A percentile compares a stretch with the other conserved stretches of the same genome.
Conservation (phyloP, 1,140 invertebrate genomes). For the Polypedilum vanderplanki region DNA sequence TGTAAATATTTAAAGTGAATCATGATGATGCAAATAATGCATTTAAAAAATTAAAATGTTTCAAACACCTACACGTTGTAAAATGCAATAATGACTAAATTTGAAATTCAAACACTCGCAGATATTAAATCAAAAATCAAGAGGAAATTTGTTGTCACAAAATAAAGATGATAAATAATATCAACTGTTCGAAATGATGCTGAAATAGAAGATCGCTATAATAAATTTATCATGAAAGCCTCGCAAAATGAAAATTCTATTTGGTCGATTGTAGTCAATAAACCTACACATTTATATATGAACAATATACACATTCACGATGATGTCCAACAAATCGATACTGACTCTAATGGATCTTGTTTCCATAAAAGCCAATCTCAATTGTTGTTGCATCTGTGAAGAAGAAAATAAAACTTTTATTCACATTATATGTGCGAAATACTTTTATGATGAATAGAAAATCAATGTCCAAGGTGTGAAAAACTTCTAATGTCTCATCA, state of each 20-base stretch:
- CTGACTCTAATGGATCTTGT: background rate
- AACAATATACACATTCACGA: background rate
- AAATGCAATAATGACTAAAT: too few relatives aligned
- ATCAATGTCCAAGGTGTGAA: background rate
- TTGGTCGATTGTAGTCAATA: background rate
- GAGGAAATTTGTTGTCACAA: too few relatives aligned
- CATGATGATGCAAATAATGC: too few relatives aligned
- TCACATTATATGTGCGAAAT: background rate
- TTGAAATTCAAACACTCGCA: too few relatives aligned
- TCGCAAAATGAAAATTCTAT: background rate
- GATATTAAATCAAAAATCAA: too few relatives aligned
- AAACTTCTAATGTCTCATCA: background rate
- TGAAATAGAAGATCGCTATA: background rate
- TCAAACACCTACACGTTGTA: too few relatives aligned
- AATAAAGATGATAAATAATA: too few relatives aligned
- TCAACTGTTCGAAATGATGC: too few relatives aligned
- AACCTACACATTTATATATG: too few relatives aligned
- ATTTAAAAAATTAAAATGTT: too few relatives aligned
- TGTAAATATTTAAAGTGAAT: too few relatives aligned
- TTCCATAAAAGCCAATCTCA: background rate
- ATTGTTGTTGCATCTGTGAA: background rate
- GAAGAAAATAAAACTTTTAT: background rate
- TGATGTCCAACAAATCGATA: background rate
- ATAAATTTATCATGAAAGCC: background rate
- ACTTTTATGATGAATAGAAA: background rate